These are phyloP conservation scores for Kryptolebias ocellatus DNA, from an alignment of 2,797 vertebrate genomes.

Conservation along the genomic window DNA sequence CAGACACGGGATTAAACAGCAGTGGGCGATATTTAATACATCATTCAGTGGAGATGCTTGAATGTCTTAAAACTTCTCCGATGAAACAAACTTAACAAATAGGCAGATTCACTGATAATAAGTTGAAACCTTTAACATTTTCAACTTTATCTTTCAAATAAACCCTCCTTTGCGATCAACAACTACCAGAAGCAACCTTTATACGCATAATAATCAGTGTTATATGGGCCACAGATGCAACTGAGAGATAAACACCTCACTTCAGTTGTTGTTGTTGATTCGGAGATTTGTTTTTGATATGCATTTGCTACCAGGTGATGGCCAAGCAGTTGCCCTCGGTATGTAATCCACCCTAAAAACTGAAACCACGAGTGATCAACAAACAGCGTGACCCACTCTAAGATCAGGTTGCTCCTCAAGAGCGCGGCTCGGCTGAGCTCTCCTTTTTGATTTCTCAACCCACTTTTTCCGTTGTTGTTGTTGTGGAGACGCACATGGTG, in stretches of 20 bases:
- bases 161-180: neutral
- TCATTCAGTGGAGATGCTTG: neutral
- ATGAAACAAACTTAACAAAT: too few relatives aligned
- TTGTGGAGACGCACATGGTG: conserved; percentile 42
- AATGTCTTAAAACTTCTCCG: neutral
- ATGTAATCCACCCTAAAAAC: conserved; percentile 40
- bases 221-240: neutral
- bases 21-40: neutral
- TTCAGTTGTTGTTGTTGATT: conserved; percentile 60
- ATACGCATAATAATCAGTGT: neutral
- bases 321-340: conserved; percentile 22
- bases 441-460: conserved; percentile 69
- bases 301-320: conserved; percentile 39
- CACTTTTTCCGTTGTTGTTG: conserved; percentile 49
- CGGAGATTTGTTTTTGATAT: conserved; percentile 17
- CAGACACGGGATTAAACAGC: too few relatives aligned
- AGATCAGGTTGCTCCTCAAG: conserved; percentile 49
- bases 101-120: too few relatives aligned
- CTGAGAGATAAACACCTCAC: conserved; percentile 35
- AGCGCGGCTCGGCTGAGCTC: conserved; percentile 1
- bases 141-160: neutral
- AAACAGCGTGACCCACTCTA: conserved; percentile 25
- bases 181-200: neutral
- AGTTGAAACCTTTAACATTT: neutral
- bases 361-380: conserved; percentile 51